Evolutionary conservation across 2,797 vertebrate species (phyloP).

Genomic region (Poliocrania exsul): DNA sequence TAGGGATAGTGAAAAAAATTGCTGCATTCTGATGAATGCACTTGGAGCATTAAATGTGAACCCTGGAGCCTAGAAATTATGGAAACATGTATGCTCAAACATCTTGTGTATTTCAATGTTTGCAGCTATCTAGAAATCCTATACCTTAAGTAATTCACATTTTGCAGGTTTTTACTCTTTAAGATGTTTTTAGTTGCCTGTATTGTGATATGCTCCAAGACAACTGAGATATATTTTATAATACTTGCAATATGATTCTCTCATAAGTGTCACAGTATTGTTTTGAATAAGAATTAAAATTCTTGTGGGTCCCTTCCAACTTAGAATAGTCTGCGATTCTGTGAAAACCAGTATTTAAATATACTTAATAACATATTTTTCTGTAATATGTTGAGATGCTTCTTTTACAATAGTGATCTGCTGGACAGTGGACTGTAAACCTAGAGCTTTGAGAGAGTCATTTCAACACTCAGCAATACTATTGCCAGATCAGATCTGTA

Average conservation of each 20-base stretch:
- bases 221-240: background rate
- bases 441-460: background rate
- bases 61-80: background rate
- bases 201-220: background rate
- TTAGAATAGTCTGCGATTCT: too few relatives aligned
- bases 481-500: background rate
- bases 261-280: background rate
- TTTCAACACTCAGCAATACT: background rate
- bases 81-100: background rate
- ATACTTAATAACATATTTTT: background rate
- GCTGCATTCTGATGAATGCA: fast-evolving
- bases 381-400: background rate
- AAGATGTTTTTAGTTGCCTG: background rate
- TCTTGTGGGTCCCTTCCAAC: too few relatives aligned
- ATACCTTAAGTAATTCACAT: background rate
- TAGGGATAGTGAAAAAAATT: background rate
- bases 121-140: background rate
- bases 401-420: background rate
- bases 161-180: background rate
- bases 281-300: background rate
- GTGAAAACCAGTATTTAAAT: background rate
- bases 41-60: background rate
- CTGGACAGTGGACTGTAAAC: background rate
- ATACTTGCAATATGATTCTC: background rate
- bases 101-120: background rate